Percentiles rank a stretch among this genome's conserved stretches.
Evolutionary conservation across 1,140 invertebrate genomes (phyloP).

Genomic region (Listronotus oregonensis): DNA sequence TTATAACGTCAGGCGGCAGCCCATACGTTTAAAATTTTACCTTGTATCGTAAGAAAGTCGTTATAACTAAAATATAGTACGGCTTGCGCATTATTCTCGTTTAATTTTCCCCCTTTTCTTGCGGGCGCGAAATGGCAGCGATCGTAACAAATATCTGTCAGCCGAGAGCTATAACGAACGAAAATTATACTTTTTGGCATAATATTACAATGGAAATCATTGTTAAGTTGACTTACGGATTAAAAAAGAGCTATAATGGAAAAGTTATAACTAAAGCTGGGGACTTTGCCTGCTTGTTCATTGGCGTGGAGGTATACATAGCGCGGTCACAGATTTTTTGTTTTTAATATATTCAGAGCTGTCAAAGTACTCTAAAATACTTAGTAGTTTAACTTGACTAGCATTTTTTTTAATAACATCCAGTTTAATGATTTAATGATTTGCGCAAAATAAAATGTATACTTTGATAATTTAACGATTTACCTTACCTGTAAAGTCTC

Average conservation of each 20-base stretch:
- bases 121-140: slow-evolving; percentile 5
- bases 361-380: no score
- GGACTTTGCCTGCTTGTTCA: no score
- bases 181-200: not conserved
- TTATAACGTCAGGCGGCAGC: not conserved
- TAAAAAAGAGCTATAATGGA: not conserved
- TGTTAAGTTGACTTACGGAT: not conserved
- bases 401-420: no score
- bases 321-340: no score
- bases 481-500: no score
- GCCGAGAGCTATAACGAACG: not conserved
- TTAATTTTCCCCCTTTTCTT: slow-evolving; percentile 3
- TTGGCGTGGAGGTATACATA: no score
- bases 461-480: no score
- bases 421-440: no score
- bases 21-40: slow-evolving; percentile 7
- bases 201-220: slow-evolving; percentile 9
- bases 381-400: no score
- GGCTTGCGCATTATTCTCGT: slow-evolving; percentile 10
- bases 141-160: slow-evolving; percentile 9
- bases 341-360: no score
- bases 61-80: slow-evolving; percentile 12
- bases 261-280: not conserved
- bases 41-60: slow-evolving; percentile 9
- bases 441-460: no score